phyloP scores from a whole-genome alignment of 2,113 vertebrate genomes.

The Anarrhichthys ocellatus region DNA sequence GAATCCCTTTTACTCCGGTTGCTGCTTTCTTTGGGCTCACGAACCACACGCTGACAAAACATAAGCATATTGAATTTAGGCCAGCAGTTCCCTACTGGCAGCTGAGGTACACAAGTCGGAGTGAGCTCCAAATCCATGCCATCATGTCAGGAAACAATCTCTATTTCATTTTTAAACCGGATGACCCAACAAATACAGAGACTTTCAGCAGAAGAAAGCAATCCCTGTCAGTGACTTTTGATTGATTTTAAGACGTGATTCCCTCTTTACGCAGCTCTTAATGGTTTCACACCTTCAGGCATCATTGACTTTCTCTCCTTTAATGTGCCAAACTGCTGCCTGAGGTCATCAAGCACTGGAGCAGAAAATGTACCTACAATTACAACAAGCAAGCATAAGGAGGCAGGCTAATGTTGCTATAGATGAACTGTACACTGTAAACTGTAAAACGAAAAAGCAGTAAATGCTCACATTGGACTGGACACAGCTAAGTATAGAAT shows the following conservation, averaged over 20 bases:
- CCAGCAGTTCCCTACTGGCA: not conserved
- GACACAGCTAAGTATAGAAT: not conserved
- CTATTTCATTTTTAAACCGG: not conserved
- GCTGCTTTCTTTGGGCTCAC: conserved; percentile 22
- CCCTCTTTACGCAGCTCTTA: not conserved
- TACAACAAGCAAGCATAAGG: not conserved
- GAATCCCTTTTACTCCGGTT: conserved; percentile 36
- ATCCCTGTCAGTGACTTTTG: not conserved
- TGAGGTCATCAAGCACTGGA: conserved; percentile 14
- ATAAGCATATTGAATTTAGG: conserved; percentile 16
- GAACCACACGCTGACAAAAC: conserved; percentile 34
- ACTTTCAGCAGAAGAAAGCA: not conserved
- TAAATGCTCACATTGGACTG: too few relatives aligned
- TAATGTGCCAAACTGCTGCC: conserved; percentile 15
- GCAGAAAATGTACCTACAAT: conserved; percentile 10
- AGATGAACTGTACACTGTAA: too few relatives aligned
- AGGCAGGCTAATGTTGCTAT: not conserved
- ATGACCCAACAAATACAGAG: not conserved
- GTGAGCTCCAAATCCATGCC: not conserved
- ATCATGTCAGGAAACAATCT: not conserved
- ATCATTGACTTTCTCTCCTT: conserved; percentile 6
- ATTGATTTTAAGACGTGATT: conserved; percentile 9
- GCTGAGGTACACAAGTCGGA: not conserved
- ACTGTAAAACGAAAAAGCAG: too few relatives aligned
- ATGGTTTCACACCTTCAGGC: conserved; percentile 36